Base-by-base conservation (phyloP, 2,888 invertebrate genomes). In the Mesorhabditis spiculigera region DNA sequence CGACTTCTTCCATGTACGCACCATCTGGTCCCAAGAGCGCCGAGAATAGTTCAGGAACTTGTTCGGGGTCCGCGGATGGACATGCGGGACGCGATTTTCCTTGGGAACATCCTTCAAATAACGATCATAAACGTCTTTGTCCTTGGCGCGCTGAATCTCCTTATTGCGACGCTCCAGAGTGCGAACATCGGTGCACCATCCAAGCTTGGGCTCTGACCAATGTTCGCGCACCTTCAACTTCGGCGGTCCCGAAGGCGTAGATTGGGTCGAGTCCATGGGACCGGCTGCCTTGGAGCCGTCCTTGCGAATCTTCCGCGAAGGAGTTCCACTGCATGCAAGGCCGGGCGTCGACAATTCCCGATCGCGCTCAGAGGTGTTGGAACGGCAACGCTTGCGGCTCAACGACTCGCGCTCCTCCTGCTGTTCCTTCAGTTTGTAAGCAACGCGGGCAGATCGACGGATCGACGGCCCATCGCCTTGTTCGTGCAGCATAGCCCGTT, bases 11-110 rank as follows among this genome's bases (percentile, higher is more conserved):
- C 84, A 84, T 28, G 73, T 73, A 50, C 75, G 74, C 6, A 80
- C 70, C 77, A 94, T 90, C 44, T 91, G 91, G 86, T 97, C 96
- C 92, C 94, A 97, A 10, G 93, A 94, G 77, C 96, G 90, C 63
- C 96, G 90, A 80, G 94, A 94, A 87, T 93, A 94, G 87, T 94
- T 93, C 43, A 90, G 86, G 85, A 90, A 90, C 87, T 94, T 95
- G 81, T 93, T 92, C 4, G 96, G 96, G 3, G 96, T 96, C 82
- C 90, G 90, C 3, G 95, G 96, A 87, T 95, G 92, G 4, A 76
- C 66, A 42, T 75, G 78, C 67, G 74, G 74, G 50, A 76, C 73
- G 45, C 84, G 80, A n/a, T 73, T 73, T 5, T 70, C 68, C 45
- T 76, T 71, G 5, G 78, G 75, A 5, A 83, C 74, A 66, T 82